Base-by-base conservation (phyloP, 2,888 invertebrate genomes). In the Temnothorax rugatulus region DNA sequence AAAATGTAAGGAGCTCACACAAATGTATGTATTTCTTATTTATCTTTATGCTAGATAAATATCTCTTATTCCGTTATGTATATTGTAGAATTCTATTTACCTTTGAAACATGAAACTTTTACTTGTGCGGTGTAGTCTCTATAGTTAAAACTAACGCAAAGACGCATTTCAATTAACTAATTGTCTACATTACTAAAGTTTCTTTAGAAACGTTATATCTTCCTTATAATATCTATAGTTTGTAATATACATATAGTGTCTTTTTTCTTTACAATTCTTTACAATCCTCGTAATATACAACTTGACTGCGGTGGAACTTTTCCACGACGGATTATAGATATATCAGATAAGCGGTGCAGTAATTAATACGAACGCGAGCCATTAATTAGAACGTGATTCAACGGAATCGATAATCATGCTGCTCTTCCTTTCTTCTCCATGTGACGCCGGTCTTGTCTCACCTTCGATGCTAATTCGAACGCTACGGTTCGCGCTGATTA, bases 391-490 rank as follows among this genome's bases (percentile, higher is more conserved):
- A 68, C 38, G 41, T 21, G 18, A 57, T 54, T 54, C 7, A 52
- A 54, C 34, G 25, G 15, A 52, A 76, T 52, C 41, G 9, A 71
- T 25, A 15, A 50, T 63, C 50, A 18, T 5, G 7, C 29, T n/a
- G 13, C 76, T 68, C 41, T 29, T 84, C 69, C 41, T 71, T 82
- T 66, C 71, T 89, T 85, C 50, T 50, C 82, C 84, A 77, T 52
- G 38, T 41, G 52, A 66, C 73, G 77, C 84, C 88, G 38, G 61
- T 81, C 89, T 90, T 91, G 92, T 93, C 94, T 95, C 94, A 95
- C 95, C 95, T 95, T 95, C 94, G 93, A 94, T 92, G 93, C 91
- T 95, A 95, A 95, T 95, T 95, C 92, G 93, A 93, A 92, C 94
- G 93, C 93, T 93, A 94, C 91, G 92, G 91, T 94, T 93, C 92